Evolutionary conservation across 2,797 vertebrate species (phyloP).

Genomic region (Ambastaia sidthimunki): DNA sequence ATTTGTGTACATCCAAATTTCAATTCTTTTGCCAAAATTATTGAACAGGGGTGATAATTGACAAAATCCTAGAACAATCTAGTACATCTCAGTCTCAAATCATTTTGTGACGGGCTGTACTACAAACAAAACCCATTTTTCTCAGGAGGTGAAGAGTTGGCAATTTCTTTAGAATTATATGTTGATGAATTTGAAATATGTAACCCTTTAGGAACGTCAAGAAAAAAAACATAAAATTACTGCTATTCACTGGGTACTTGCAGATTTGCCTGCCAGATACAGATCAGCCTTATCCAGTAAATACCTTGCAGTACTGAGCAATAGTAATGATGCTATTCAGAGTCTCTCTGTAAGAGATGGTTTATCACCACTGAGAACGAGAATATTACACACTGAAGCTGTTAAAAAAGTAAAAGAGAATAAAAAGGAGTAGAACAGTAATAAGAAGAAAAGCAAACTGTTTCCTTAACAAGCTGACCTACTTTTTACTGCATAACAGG

Average conservation of each 20-base stretch:
- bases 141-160: constrained; percentile 44
- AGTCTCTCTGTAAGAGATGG: too few species aligned
- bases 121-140: constrained; percentile 46
- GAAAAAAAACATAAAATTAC: constrained; percentile 17
- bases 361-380: too few species aligned
- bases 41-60: constrained; percentile 25
- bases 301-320: constrained; percentile 45
- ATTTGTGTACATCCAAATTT: constrained; percentile 47
- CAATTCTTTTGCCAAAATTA: constrained; percentile 41
- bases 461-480: constrained; percentile 38
- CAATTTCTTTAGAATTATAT: constrained; percentile 35
- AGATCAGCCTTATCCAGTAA: constrained; percentile 42
- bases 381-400: too few species aligned
- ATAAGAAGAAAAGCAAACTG: too few species aligned
- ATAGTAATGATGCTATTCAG: constrained; percentile 40
- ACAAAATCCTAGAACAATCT: constrained; percentile 27
- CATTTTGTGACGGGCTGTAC: too few species aligned
- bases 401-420: constrained; percentile 47
- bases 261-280: constrained; percentile 32
- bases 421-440: constrained; percentile 45
- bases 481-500: constrained; percentile 44
- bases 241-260: constrained; percentile 38
- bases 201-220: constrained; percentile 31
- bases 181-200: background rate
- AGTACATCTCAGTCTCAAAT: too few species aligned